These are phyloP conservation scores for Lordiphosa fenestrarum DNA, from an alignment of 2,888 invertebrate species.

Conservation along the genomic window DNA sequence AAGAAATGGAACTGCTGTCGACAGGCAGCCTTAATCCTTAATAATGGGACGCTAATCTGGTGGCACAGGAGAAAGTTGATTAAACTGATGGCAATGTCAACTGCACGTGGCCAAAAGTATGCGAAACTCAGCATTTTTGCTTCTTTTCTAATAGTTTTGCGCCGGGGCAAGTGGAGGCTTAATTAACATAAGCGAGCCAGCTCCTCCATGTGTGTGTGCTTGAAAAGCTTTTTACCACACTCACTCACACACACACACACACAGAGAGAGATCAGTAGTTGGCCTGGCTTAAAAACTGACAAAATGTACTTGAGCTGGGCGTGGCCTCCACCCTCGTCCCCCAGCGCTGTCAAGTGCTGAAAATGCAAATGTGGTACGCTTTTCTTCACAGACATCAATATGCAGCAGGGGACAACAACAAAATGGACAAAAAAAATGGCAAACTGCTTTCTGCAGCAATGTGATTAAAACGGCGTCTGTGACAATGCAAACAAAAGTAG, in stretches of 20 bases:
- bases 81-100: conserved; percentile 31
- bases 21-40: conserved; percentile 46
- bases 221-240: conserved; percentile 61
- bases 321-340: conserved; percentile 2
- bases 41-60: conserved; percentile 57
- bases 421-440: conserved; percentile 9
- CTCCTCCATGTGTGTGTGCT: conserved; percentile 29
- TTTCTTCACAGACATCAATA: conserved; percentile 48
- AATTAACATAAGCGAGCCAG: conserved; percentile 64
- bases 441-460: conserved; percentile 51
- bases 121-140: conserved; percentile 52
- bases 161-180: conserved; percentile 60
- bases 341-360: conserved; percentile 54
- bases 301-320: conserved; percentile 31
- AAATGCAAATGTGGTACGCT: conserved; percentile 61
- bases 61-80: conserved; percentile 42
- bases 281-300: conserved; percentile 32
- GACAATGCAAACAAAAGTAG: conserved; percentile 24
- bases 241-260: conserved; percentile 27
- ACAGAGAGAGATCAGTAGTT: conserved; percentile 29
- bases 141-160: conserved; percentile 62
- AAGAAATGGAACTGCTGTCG: conserved; percentile 14
- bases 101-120: conserved; percentile 26
- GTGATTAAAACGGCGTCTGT: conserved; percentile 66
- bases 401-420: conserved; percentile 6